Evolutionary conservation across 2,797 vertebrate species (phyloP), one percentile per base, ranked within the genome.

Genomic region (Xiphorhynchus erythropygius): DNA sequence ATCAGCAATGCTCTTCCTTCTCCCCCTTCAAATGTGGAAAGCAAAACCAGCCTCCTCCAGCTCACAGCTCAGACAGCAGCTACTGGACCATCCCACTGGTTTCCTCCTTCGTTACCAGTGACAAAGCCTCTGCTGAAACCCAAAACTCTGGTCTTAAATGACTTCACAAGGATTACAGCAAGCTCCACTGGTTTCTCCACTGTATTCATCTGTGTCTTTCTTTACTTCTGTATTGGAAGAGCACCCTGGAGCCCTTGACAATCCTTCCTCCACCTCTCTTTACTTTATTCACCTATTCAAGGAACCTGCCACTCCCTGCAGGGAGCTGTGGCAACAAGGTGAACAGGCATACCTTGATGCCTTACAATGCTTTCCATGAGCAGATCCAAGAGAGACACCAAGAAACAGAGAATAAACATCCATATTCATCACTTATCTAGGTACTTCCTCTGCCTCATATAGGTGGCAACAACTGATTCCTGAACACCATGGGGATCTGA

Each of bases 321-420:
- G 52, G 49, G 3, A 89, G 55, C 55, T 60, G 73, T 5, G 83
- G 73, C 47, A 73, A 30, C 39, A 79, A 49, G n/a, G 53, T 15
- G 27, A 90, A 28, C 0, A 0, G 60, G 53, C 30, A 46, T 1
- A 35, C 15, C 41, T 30, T 2, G 4, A 27, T 16, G 33, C 33
- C 30, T 53, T 60, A 49, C 24, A 46, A 12, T 4, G 27, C 33
- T 56, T n/a, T 39, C 62, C 39, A 4, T 3, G 47, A 76, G 41
- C 19, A 60, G 5, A 77, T 27, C 24, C 64, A 53, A 50, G 59
- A 41, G 39, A 74, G 11, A 60, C 37, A 7, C 32, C 7, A 33
- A 41, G 53, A 83, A 91, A 68, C 21, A 28, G 42, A n/a, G 16
- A 50, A 35, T 4, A 49, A 84, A 63, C 23, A 56, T 13, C n/a